Evolutionary conservation across 1,140 invertebrate species (phyloP), one percentile per base, ranked within the genome.

Genomic region (Himalopsyche phryganea): DNA sequence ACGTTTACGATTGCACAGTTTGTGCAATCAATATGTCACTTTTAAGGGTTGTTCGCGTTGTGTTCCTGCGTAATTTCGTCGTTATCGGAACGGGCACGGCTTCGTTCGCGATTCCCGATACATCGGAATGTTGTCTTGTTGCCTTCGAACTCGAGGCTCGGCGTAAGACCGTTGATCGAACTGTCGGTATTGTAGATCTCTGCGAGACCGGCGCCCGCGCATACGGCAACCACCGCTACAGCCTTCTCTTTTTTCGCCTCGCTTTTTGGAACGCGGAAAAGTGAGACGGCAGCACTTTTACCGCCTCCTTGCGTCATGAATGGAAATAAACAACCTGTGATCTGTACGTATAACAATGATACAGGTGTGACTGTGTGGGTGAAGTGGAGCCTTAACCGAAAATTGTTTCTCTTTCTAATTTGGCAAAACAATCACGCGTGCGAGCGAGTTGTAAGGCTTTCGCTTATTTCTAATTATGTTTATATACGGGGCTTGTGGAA

Each of bases 141-240:
- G 59, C 59, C 53, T 52, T 46, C 53, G 49, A 45, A 44, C 41
- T 50, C 41, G 50, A 53, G 51, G 51, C 51, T 48, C 60, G 49
- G 49, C 53, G 48, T 53, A 61, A 61, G 60, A 61, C 60, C 60
- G 60, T 61, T 61, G 54, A 61, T 61, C 60, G 60, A 61, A 55
- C 59, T 55, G 60, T 50, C 60, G 50, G 60, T 53, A 44, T 33
- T 45, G 49, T 58, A 61, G 56, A 61, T 61, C 60, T 44, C 51
- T 45, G 41, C 51, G 14, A 11, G 14, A 11, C n/a, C 20, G 41
- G 23, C 42, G 14, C 51, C 19, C 42, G 36, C 38, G 38, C 38
- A 15, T 15, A n/a, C n/a, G 49, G 18, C n/a, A 41, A 17, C 50
- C 41, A 10, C 20, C 18, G 19, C 23, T 38, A 14, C 6, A 32